Evolutionary conservation across 2,113 vertebrate species (phyloP), one percentile per base, ranked within the genome.

Genomic region (Barnardius zonarius): DNA sequence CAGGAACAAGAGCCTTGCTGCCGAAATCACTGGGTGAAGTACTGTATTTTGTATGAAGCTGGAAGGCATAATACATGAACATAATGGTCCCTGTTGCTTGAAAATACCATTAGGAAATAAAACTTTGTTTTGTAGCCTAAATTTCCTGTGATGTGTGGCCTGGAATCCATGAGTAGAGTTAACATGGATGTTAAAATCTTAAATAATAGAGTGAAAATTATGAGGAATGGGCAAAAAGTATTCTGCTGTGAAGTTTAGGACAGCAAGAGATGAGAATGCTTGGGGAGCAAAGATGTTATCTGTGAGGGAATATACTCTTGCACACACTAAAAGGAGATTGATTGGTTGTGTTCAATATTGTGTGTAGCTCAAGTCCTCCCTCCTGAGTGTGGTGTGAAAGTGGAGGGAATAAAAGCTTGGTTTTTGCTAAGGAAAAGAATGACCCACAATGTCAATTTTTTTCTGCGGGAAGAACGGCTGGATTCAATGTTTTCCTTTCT

Each of bases 401-500:
- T 72, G 22, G 30, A 72, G 73, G 76, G 86, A 93, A 96, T 88
- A 90, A 96, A 96, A 94, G 88, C 77, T 54, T 75, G 69, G 51
- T 83, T 94, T 90, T 90, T 75, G 74, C 92, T 68, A 16, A 80
- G 95, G 83, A 86, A 83, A 92, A 95, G 87, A 91, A 94, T 95
- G 87, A 95, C 82, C 90, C 49, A 23, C 49, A 8, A 31, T 95
- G 96, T 88, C 88, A 57, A 6, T 87, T 79, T 85, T 54, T 54
- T 89, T 28, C 66, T 92, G 19, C 4, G 9, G 64, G 79, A 92
- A 82, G 75, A 90, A 59, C 4, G 18, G 72, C 74, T 88, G 89
- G 59, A 93, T 93, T 95, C 77, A 88, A 12, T 76, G 69, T 96
- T 96, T 93, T 89, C 57, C 78, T 93, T 96, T 84, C 88, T 83